These are phyloP conservation scores for Seira musarum DNA, from an alignment of 2,888 invertebrate genomes.

Conservation along the genomic window DNA sequence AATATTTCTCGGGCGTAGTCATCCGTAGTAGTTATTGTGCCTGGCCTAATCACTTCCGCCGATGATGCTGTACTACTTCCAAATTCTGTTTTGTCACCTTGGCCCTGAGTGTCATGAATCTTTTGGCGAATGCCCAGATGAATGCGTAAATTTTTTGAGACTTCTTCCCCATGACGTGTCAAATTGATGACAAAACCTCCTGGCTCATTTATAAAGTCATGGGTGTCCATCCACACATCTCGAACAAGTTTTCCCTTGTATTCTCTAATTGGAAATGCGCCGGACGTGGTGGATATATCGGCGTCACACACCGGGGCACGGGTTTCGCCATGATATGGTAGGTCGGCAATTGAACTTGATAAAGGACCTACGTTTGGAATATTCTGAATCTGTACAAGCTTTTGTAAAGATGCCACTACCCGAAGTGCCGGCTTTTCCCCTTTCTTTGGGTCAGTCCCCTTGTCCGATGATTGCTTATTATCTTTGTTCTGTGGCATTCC, in stretches of 20 bases:
- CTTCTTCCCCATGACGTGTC: constrained; percentile 3
- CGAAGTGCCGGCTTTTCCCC: no score
- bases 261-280: neutral
- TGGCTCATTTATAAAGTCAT: constrained; percentile 45
- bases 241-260: constrained; percentile 29
- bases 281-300: neutral
- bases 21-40: constrained; percentile 47
- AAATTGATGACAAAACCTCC: constrained; percentile 42
- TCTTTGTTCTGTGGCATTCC: neutral
- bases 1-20: constrained; percentile 59
- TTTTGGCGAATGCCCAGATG: constrained; percentile 42
- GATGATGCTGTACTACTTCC: neutral
- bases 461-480: no score
- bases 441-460: no score
- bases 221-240: constrained; percentile 45
- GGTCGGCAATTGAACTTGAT: neutral
- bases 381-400: neutral
- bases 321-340: neutral
- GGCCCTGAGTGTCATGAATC: neutral
- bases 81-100: neutral
- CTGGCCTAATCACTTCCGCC: no score
- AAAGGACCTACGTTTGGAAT: neutral
- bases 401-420: neutral
- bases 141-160: constrained; percentile 13
- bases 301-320: neutral